Evolutionary conservation across 2,113 vertebrate genomes (phyloP).

Genomic region (Sylvilagus bachmani): DNA sequence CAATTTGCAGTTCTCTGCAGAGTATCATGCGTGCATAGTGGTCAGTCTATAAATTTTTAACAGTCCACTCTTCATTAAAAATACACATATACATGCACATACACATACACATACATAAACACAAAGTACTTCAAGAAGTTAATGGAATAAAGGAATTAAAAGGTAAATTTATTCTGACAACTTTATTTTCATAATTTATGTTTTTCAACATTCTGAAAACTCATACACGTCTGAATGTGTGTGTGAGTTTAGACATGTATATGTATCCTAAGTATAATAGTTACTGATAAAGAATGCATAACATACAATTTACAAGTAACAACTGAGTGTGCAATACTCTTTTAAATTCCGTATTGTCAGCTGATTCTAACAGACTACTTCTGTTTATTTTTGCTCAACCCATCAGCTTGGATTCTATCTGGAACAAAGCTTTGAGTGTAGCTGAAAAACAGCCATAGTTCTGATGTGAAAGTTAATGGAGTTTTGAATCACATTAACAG

Average conservation of each 20-base stretch:
- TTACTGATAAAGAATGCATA: background rate
- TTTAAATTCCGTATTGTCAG: background rate
- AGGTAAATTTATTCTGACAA: no score
- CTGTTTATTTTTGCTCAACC: conserved; percentile 32
- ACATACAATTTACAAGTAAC: background rate
- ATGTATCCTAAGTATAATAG: no score
- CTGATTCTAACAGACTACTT: background rate
- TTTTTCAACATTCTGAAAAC: no score
- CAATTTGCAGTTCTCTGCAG: background rate
- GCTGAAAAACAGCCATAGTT: background rate
- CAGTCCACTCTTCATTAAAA: background rate
- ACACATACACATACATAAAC: accelerated
- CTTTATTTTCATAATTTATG: no score
- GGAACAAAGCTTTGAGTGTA: background rate
- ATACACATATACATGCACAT: background rate
- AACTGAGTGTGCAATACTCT: background rate
- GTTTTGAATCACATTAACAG: background rate
- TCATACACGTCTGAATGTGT: background rate
- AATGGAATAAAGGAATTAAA: no score
- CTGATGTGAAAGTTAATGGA: background rate
- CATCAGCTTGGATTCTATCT: background rate
- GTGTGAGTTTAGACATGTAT: no score
- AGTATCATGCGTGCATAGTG: background rate
- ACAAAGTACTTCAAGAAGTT: no score
- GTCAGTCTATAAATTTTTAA: background rate